Evolutionary conservation across 2,888 invertebrate species (phyloP), one percentile per base, ranked within the genome.

Genomic region (Sipunculus nudus): DNA sequence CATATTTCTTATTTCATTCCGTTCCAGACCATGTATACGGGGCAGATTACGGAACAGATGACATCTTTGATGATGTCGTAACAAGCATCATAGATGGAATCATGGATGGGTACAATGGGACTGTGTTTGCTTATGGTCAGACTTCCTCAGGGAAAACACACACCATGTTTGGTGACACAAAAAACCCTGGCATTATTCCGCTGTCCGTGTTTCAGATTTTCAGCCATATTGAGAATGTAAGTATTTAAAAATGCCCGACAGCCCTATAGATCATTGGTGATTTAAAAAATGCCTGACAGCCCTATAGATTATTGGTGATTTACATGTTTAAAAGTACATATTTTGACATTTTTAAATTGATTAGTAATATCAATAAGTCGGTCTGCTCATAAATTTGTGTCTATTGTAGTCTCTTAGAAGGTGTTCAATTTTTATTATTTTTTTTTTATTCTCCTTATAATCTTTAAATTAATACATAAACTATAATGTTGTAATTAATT

Each of bases 81-180:
- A 63, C 70, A 45, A 78, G 78, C 0, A 81, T 82, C 32, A 49
- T 68, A 23, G 31, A 50, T 5, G 56, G 50, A 8, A 54, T 59
- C 13, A 63, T 70, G 65, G 8, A 39, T 2, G 70, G 67, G 13
- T 66, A 66, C 45, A 54, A 73, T 53, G 63, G 92, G 1, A 94
- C 94, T 0, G 89, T 95, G 68, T 93, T 95, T 85, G 93, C 94
- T 0, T 95, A 95, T 80, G 94, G 94, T 6, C 94, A 94, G 82
- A 94, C 94, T 3, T 91, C 93, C 0, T 93, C 93, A 0, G 95
- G 94, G 54, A 82, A 80, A 66, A 83, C 82, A 0, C 75, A 72
- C 61, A 81, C 82, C 0, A 81, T 83, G 76, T 74, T 77, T 28
- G 95, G 95, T 0, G 88, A 87, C 32, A 84, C 86, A 0, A 73